Conservation (phyloP, 2,797 vertebrate genomes). For the Huso huso region DNA sequence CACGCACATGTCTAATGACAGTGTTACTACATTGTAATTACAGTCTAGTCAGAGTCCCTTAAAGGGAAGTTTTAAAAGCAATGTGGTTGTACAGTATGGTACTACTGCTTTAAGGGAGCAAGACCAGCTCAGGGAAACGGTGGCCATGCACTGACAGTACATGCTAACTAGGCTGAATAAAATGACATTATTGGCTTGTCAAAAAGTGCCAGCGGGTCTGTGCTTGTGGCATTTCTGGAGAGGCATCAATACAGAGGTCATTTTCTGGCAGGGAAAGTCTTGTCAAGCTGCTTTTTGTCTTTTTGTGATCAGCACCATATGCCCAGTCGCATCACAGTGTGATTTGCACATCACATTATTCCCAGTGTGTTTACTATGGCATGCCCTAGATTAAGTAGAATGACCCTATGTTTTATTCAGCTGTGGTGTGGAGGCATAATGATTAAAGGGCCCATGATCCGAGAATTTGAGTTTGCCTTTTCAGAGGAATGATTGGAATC, state of each 20-base stretch:
- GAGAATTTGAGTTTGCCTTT: too few species aligned
- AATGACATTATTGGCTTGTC: neutral
- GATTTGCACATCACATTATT: neutral
- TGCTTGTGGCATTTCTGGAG: neutral
- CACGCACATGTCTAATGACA: too few species aligned
- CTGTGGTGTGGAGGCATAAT: too few species aligned
- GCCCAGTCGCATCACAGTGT: neutral
- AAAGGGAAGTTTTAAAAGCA: too few species aligned
- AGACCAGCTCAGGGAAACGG: neutral
- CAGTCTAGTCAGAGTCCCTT: too few species aligned
- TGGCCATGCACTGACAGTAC: neutral
- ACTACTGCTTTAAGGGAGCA: too few species aligned
- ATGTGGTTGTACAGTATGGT: too few species aligned
- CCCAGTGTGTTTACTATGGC: neutral
- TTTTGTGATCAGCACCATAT: conserved; percentile 3
- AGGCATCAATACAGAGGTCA: neutral
- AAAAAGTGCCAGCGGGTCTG: neutral
- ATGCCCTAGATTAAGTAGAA: neutral
- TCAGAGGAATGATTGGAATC: too few species aligned
- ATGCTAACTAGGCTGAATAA: neutral
- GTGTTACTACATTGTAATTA: too few species aligned
- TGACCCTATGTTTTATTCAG: neutral
- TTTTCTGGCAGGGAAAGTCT: neutral
- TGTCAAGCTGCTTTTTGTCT: neutral
- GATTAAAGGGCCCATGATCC: too few species aligned